Conservation (phyloP, 2,797 vertebrate species). For the Chaunax sp. region DNA sequence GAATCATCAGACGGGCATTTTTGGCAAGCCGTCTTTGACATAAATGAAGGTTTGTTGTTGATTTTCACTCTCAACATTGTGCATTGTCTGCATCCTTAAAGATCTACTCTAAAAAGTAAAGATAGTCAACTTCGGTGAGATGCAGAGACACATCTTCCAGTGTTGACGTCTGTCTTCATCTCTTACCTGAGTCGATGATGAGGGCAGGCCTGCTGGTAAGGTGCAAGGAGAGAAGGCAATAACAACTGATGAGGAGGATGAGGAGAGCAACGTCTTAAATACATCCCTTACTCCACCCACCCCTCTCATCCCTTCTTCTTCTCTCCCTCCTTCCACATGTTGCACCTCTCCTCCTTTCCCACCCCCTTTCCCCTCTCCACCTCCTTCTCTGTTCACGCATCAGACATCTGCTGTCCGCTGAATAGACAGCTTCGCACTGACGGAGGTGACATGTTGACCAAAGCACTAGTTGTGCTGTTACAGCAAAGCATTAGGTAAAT, state of each 20-base stretch:
- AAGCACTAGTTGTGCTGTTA: too few relatives aligned
- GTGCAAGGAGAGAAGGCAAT: conserved; percentile 44
- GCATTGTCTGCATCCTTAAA: not conserved
- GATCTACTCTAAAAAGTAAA: not conserved
- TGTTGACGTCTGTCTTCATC: not conserved
- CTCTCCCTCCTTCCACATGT: conserved; percentile 60
- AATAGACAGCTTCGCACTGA: conserved; percentile 27
- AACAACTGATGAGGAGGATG: conserved; percentile 60
- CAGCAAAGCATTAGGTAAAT: conserved; percentile 40
- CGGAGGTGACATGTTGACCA: too few relatives aligned
- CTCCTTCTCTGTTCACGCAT: conserved; percentile 70
- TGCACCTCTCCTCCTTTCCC: conserved; percentile 34
- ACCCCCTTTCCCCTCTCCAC: conserved; percentile 17
- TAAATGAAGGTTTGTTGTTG: not conserved
- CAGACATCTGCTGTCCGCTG: conserved; percentile 60
- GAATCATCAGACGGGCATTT: not conserved
- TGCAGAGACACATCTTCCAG: conserved; percentile 10
- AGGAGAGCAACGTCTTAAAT: conserved; percentile 79
- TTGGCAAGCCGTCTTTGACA: not conserved
- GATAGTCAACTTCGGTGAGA: conserved; percentile 1
- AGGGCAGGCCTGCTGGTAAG: conserved; percentile 56
- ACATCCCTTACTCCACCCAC: conserved; percentile 75
- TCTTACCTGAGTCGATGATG: conserved; percentile 78
- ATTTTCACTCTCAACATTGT: not conserved
- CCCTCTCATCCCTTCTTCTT: conserved; percentile 40